Percentiles rank a stretch among this genome's conserved stretches.
Evolutionary conservation across 2,888 invertebrate genomes (phyloP).

Genomic region (Callinectes sapidus): DNA sequence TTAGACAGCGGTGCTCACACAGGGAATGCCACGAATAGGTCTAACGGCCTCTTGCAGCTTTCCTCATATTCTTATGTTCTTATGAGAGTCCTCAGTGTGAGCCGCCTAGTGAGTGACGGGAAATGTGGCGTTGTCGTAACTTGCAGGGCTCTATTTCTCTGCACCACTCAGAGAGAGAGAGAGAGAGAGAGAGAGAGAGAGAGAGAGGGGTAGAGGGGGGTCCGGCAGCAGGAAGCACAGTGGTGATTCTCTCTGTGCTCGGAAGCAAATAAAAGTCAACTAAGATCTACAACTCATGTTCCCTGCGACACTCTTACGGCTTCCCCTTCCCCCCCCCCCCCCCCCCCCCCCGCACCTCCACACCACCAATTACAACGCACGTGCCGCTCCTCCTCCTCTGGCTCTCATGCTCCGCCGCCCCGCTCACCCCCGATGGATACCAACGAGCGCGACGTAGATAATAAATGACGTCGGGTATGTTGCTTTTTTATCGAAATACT

Average conservation of each 20-base stretch:
- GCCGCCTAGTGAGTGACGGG: not conserved
- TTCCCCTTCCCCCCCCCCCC: not conserved
- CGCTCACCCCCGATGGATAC: not conserved
- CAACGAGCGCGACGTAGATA: not conserved
- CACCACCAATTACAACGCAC: not conserved
- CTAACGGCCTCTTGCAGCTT: no score
- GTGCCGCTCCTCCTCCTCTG: not conserved
- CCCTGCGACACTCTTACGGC: not conserved
- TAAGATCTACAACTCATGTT: not conserved
- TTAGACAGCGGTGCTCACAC: no score
- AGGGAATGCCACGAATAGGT: no score
- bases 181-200: not conserved
- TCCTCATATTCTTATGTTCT: no score
- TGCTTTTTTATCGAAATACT: not conserved
- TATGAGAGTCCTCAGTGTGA: no score
- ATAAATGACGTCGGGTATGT: not conserved
- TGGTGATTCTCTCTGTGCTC: not conserved
- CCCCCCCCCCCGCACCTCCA: not conserved
- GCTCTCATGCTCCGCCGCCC: not conserved
- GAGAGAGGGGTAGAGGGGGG: not conserved
- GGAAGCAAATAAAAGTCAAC: not conserved
- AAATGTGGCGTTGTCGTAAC: not conserved
- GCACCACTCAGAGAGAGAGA: no score
- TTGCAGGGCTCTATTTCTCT: not conserved
- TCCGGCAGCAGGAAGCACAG: not conserved